These are phyloP conservation scores for Plebejus argus DNA, from an alignment of 2,888 invertebrate species.

Conservation along the genomic window DNA sequence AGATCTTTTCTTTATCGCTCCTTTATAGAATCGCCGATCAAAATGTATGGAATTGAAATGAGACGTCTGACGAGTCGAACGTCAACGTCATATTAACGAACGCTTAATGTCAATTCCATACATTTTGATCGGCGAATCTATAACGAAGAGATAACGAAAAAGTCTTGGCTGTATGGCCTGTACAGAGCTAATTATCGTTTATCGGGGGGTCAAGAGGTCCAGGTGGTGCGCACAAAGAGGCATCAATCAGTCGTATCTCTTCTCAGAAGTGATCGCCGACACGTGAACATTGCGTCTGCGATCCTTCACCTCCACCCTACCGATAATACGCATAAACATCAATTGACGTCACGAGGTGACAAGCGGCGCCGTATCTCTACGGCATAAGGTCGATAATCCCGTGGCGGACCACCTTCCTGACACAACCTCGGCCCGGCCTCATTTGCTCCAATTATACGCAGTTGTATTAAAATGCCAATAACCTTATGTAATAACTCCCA, in stretches of 20 bases:
- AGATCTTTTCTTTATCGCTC: too few species aligned
- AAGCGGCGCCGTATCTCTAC: conserved; percentile 46
- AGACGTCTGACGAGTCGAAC: too few species aligned
- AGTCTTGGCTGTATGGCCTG: too few species aligned
- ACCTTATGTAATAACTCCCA: conserved; percentile 37
- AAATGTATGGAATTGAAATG: too few species aligned
- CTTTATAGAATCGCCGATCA: too few species aligned
- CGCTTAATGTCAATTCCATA: too few species aligned
- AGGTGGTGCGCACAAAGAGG: conserved; percentile 59
- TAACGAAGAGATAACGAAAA: too few species aligned
- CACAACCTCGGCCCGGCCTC: conserved; percentile 61
- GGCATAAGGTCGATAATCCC: conserved; percentile 46
- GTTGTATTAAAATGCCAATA: conserved; percentile 49
- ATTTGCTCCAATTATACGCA: conserved; percentile 63
- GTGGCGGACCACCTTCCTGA: conserved; percentile 45
- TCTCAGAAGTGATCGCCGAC: conserved; percentile 57
- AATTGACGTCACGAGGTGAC: conserved; percentile 65
- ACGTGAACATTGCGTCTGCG: conserved; percentile 62
- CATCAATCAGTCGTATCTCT: conserved; percentile 63
- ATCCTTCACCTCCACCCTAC: conserved; percentile 67
- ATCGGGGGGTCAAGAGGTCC: conserved; percentile 16
- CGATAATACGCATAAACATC: conserved; percentile 61
- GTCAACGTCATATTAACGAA: too few species aligned
- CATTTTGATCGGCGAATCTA: too few species aligned
- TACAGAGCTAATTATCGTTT: conserved; percentile 4